Base-by-base conservation (phyloP, 1,140 invertebrate genomes). In the Hylyphantes graminicola region DNA sequence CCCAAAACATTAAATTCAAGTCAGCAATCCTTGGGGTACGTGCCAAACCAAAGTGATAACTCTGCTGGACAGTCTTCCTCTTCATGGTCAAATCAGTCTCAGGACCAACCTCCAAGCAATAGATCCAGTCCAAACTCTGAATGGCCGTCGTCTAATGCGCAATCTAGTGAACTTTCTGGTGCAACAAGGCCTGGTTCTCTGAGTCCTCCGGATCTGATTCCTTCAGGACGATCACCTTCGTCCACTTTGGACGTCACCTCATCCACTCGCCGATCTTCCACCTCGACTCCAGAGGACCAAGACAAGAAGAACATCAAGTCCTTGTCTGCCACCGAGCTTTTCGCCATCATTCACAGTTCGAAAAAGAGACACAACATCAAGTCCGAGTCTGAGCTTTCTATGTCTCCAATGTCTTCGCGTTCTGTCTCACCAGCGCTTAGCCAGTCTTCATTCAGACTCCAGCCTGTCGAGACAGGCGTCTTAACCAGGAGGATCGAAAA, bases 311-410 rank as follows among this genome's bases (percentile, higher is more conserved):
- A 70, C 17, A 10, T 84, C 3, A 76, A 77, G 35, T 76, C 82
- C 3, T 78, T 88, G 73, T 81, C 87, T 6, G 81, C 87, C 10
- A 87, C 81, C n/a, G 87, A 88, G 53, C 77, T 88, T 10, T 87
- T 87, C 48, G 86, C 86, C 7, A 79, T 85, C 15, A 88, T 88
- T 51, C 87, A 88, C 67, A 83, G 86, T 59, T 88, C 87, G 7
- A 88, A 88, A 59, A 87, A 87, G 74, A 87, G 85, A 61, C 84
- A 83, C 15, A 87, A 87, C 67, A 86, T 88, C 7, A 87, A 87
- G 57, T 61, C 85, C 15, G 87, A 88, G n/a, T 75, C 73, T 13
- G 86, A 86, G 8, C 63, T 53, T 17, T 86, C 86, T 17, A 48
- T 73, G n/a, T 86, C 86, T 5, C 86, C 86, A 1, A 17, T 68